phyloP scores from a whole-genome alignment of 2,113 vertebrate species.

The Coracopsis vasa region DNA sequence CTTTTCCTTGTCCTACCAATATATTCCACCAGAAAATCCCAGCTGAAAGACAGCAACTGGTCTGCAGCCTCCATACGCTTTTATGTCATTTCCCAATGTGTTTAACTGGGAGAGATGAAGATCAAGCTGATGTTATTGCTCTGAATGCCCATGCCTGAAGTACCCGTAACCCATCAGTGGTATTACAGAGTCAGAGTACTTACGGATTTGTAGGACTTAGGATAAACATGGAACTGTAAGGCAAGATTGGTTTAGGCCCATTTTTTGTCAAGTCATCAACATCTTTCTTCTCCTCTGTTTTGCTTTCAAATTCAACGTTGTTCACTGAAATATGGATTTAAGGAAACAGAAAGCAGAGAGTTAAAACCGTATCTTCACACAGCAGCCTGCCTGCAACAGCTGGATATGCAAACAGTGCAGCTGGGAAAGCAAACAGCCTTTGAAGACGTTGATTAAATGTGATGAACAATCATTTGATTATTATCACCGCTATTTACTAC shows the following conservation, averaged over 20 bases:
- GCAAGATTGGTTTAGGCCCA: constrained; percentile 86
- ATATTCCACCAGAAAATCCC: background rate
- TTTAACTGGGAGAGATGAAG: background rate
- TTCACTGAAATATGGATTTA: constrained; percentile 78
- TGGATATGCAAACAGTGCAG: constrained; percentile 24
- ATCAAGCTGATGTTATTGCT: background rate
- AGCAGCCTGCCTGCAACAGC: constrained; percentile 5
- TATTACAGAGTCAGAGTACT: constrained; percentile 38
- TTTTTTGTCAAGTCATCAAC: constrained; percentile 72
- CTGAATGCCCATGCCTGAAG: background rate
- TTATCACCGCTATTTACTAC: background rate
- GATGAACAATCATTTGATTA: constrained; percentile 1
- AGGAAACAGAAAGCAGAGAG: background rate
- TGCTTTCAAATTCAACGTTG: constrained; percentile 85
- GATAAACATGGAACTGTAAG: constrained; percentile 96
- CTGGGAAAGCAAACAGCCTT: constrained; percentile 9
- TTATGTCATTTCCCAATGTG: background rate
- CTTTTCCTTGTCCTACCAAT: background rate
- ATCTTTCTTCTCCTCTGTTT: constrained; percentile 90
- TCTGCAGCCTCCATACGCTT: background rate
- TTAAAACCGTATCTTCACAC: background rate
- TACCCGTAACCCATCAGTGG: rapidly evolving
- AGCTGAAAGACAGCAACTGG: background rate
- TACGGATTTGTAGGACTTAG: constrained; percentile 91
- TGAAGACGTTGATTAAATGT: background rate